Base-by-base conservation (phyloP, 2,888 invertebrate genomes). In the Gandaritis pyraliata region DNA sequence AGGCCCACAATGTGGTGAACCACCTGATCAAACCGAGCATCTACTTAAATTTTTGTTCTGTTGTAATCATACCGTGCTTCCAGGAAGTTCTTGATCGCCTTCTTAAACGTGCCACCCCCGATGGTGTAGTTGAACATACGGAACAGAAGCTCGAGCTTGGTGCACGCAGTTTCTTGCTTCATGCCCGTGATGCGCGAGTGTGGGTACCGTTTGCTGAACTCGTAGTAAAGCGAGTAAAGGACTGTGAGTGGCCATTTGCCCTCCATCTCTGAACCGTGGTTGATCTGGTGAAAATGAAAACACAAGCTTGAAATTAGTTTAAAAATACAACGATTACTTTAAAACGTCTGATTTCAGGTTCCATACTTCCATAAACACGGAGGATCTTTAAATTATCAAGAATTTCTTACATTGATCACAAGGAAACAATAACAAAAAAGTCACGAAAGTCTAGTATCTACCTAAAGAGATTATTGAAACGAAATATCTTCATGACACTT, bases 111-210 rank as follows among this genome's bases (percentile, higher is more conserved):
- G 0, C 93, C 91, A 58, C 94, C 95, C 2, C 97, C 97, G 7
- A 98, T 89, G 0, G 97, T 97, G 72, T 95, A 96, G 79, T 97
- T 96, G 77, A 98, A 94, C 98, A 98, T 98, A 30, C 98, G 93
- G 82, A 98, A 96, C 10, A 98, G 91, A 38, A 96, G 84, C 77
- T 96, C 96, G 1, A 95, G 96, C 88, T 96, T 96, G 2, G 95
- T 94, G 36, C 95, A 95, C 0, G 94, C 93, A 0, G 95, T 95
- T 80, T 96, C 96, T 72, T 95, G 94, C 75, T 95, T 94, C 87
- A 95, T 95, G 39, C 95, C 96, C 0, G 95, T 95, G 66, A 95
- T 95, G 61, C 96, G 94, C 0, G 96, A 96, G 85, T 96, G 95
- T 0, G 96, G 96, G 79, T 95, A 95, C 0, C 95, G 90, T 76